phyloP scores from a whole-genome alignment of 2,888 invertebrate genomes.

The Sinodicranocentrus sp. region DNA sequence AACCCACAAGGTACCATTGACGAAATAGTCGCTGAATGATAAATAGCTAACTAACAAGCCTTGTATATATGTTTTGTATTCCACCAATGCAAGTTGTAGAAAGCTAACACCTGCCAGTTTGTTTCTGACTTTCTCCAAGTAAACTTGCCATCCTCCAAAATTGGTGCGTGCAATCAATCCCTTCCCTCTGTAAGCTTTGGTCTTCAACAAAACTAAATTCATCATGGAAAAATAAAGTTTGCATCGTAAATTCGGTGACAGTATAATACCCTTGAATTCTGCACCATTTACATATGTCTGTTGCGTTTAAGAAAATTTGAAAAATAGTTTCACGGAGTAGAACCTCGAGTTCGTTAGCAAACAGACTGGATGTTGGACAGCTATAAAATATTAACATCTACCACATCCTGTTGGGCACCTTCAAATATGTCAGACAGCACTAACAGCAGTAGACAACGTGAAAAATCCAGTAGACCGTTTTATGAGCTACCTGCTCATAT shows the following conservation, averaged over 20 bases:
- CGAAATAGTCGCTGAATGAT: no score
- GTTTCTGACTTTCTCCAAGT: constrained; percentile 34
- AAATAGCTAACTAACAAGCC: neutral
- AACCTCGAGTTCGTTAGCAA: neutral
- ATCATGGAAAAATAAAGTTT: no score
- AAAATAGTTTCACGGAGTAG: neutral
- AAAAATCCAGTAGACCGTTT: constrained; percentile 68
- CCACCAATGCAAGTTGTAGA: neutral
- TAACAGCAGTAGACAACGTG: constrained; percentile 7
- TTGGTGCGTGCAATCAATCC: no score
- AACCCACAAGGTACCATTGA: no score
- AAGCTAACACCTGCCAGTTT: constrained; percentile 32
- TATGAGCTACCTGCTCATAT: constrained; percentile 74
- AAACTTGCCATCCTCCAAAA: no score
- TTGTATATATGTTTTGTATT: neutral
- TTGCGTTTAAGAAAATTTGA: no score
- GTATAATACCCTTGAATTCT: no score
- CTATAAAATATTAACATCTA: constrained; percentile 17
- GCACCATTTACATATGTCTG: no score
- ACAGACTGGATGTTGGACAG: constrained; percentile 56
- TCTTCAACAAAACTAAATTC: no score
- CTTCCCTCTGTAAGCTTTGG: no score
- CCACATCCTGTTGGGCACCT: constrained; percentile 20
- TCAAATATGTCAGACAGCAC: constrained; percentile 42
- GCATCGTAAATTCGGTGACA: no score